These are phyloP conservation scores for Halcyon senegalensis DNA, from an alignment of 2,113 vertebrate species.

Conservation along the genomic window DNA sequence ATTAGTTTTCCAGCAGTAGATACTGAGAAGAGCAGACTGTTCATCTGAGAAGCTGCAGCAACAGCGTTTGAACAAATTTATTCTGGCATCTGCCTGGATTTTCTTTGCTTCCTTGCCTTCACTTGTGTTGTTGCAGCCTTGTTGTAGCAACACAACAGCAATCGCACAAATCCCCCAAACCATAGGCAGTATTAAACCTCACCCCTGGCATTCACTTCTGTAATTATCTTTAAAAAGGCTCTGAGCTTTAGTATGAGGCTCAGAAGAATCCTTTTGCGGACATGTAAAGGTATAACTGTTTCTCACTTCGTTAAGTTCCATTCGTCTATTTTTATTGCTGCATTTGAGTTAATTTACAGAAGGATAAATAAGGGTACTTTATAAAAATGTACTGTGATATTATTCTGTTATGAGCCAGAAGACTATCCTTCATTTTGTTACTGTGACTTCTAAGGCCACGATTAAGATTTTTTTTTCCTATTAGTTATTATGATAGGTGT, in stretches of 20 bases:
- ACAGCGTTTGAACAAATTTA: not conserved
- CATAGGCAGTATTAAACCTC: not conserved
- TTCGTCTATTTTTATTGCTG: not conserved
- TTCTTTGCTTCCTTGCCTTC: not conserved
- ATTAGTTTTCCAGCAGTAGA: not conserved
- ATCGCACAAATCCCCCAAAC: not conserved
- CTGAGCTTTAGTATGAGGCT: not conserved
- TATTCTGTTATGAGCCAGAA: slow-evolving; percentile 31
- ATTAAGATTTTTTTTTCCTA: not conserved
- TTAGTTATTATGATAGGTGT: not conserved
- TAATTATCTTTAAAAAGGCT: not conserved
- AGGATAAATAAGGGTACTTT: slow-evolving; percentile 47
- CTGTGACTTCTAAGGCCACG: slow-evolving; percentile 17
- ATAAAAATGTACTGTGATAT: slow-evolving; percentile 50
- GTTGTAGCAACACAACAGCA: slow-evolving; percentile 43
- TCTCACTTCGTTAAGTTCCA: not conserved
- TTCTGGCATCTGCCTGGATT: not conserved
- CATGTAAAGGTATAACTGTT: not conserved
- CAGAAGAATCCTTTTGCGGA: slow-evolving; percentile 16
- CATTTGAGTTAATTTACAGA: slow-evolving; percentile 32
- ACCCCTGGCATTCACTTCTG: slow-evolving; percentile 4
- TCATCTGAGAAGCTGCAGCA: not conserved
- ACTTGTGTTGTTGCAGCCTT: slow-evolving; percentile 25
- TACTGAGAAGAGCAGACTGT: not conserved
- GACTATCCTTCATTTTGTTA: slow-evolving; percentile 8